Evolutionary conservation across 2,797 vertebrate species (phyloP), one percentile per base, ranked within the genome.

Genomic region (Bradypodion pumilum): DNA sequence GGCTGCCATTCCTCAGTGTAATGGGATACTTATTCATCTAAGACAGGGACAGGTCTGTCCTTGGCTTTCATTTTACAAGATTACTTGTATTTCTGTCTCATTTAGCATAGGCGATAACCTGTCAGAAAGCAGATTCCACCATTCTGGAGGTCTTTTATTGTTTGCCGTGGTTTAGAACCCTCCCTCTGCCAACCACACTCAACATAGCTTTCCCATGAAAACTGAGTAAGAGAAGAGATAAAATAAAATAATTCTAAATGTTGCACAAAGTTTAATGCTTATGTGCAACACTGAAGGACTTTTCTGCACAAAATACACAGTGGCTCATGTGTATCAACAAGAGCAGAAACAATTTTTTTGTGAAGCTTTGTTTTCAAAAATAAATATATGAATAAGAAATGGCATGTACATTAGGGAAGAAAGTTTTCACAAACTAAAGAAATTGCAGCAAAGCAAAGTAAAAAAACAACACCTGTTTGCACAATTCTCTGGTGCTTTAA

Each of bases 1-100:
- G 97, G 98, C 97, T 90, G 90, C 95, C 96, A 97, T 97, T 97
- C 97, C 97, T 97, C 97, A 97, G 95, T 95, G 97, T 98, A 94
- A 95, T 94, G 91, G 93, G 93, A 91, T 93, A 94, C 91, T 94
- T 95, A 94, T 91, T 95, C 94, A 94, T 96, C 95, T 95, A 96
- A 93, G 97, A 96, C 96, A 95, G 95, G 96, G 95, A 97, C 96
- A 96, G 94, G 95, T 96, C 96, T 94, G 94, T 95, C 89, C 90
- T 90, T 93, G 89, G 93, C 93, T 97, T 96, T 96, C 96, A 96
- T 96, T 96, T 96, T 94, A 93, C 92, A 94, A 95, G 94, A 97
- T 97, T 96, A 96, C 90, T 90, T 94, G 92, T 91, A 95, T 94
- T 95, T 93, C 92, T 90, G 91, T 93, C 92, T 94, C 80, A 7